phyloP scores from a whole-genome alignment of 2,888 invertebrate genomes.

The Hypselothyrea guttata region DNA sequence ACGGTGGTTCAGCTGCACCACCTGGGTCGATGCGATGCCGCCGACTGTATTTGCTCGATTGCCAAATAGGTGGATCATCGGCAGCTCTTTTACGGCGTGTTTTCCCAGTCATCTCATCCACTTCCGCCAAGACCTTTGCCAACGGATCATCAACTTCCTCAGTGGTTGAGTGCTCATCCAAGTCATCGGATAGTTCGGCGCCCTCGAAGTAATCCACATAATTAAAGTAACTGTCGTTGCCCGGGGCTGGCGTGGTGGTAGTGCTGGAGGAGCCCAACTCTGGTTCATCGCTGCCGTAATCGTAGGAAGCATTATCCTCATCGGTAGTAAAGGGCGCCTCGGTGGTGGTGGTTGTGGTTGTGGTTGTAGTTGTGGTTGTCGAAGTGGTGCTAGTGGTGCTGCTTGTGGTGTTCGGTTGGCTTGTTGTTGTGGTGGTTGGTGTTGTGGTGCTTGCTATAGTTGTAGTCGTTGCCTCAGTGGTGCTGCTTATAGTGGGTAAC shows the following conservation, averaged over 20 bases:
- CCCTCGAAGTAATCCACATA: slow-evolving; percentile 80
- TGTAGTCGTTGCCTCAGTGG: slow-evolving; percentile 21
- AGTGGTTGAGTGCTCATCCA: slow-evolving; percentile 38
- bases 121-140: slow-evolving; percentile 48
- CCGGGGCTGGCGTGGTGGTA: slow-evolving; percentile 58
- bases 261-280: slow-evolving; percentile 40
- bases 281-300: slow-evolving; percentile 56
- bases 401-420: background rate
- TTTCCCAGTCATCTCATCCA: slow-evolving; percentile 35
- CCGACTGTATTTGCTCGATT: slow-evolving; percentile 64
- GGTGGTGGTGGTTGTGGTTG: slow-evolving; percentile 50
- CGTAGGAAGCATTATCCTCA: slow-evolving; percentile 58
- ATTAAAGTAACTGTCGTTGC: slow-evolving; percentile 74
- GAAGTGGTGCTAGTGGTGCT: slow-evolving; percentile 23
- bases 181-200: slow-evolving; percentile 45
- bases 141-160: slow-evolving; percentile 57
- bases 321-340: slow-evolving; percentile 40
- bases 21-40: slow-evolving; percentile 49
- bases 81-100: slow-evolving; percentile 28
- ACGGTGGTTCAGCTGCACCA: background rate
- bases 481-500: slow-evolving; percentile 2
- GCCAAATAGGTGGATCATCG: slow-evolving; percentile 32
- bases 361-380: slow-evolving; percentile 40
- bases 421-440: slow-evolving; percentile 4
- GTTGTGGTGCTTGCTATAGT: slow-evolving; percentile 2